Conservation (phyloP, 2,113 vertebrate genomes). For the Fulica atra region DNA sequence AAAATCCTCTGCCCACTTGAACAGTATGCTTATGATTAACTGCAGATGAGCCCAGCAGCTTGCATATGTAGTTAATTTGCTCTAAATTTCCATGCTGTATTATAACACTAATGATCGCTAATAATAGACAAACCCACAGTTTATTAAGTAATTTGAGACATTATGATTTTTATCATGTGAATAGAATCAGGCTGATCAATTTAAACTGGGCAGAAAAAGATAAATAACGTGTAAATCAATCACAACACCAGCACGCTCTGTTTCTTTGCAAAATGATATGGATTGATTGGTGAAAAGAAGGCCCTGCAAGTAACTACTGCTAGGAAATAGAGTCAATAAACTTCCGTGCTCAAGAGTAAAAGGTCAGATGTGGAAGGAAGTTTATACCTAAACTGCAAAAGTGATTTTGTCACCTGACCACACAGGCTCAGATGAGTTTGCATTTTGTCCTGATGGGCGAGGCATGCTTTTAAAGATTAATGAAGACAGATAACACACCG, state of each 20-base stretch:
- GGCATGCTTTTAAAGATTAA: neutral
- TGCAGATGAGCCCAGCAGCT: conserved; percentile 75
- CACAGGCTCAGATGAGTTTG: neutral
- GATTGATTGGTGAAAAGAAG: conserved; percentile 58
- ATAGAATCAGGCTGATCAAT: conserved; percentile 77
- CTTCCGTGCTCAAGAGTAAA: conserved; percentile 39
- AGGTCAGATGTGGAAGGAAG: neutral
- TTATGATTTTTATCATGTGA: conserved; percentile 77
- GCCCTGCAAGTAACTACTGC: conserved; percentile 6
- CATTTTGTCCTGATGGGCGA: neutral
- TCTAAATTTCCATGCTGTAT: conserved; percentile 82
- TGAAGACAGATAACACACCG: neutral
- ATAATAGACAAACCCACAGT: conserved; percentile 85
- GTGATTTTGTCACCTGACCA: neutral
- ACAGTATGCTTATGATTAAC: conserved; percentile 75
- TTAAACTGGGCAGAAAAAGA: conserved; percentile 75
- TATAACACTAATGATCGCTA: conserved; percentile 85
- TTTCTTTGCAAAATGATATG: conserved; percentile 66
- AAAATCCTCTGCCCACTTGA: conserved; percentile 72
- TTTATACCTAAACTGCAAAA: neutral
- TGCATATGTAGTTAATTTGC: conserved; percentile 82
- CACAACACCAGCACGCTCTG: conserved; percentile 53
- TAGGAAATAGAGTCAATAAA: conserved; percentile 60
- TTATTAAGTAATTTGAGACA: conserved; percentile 86
- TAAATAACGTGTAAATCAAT: conserved; percentile 78